Base-by-base conservation (phyloP, 2,113 vertebrate species). In the Takifugu flavidus region DNA sequence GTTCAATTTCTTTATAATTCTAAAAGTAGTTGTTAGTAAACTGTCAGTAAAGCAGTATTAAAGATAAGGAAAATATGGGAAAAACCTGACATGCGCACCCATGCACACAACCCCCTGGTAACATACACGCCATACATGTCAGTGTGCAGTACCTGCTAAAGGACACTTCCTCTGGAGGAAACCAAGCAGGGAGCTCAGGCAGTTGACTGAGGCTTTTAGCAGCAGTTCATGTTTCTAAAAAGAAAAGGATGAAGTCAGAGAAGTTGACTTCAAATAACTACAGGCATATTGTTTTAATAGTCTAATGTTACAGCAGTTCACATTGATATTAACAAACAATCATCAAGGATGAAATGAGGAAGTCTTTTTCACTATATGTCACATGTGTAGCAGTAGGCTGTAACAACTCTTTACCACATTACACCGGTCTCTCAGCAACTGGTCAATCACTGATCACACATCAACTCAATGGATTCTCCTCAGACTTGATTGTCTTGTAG, bases 201-300 rank as follows among this genome's bases (percentile, higher is more conserved):
- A 98, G 80, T 90, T 90, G 65, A 94, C 86, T 43, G 94, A 90
- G 0, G 90, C 88, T 65, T 87, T 90, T 50, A 94, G 88, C 70
- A 98, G 65, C 51, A 93, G 58, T 47, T 94, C 86, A 15, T 97
- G 91, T 74, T 93, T 96, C 96, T 99, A 85, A 66, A 64, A 20
- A 20, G 20, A 20, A 62, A 51, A 67, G 44, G 72, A 70, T 27
- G 44, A 15, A 15, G 5, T 4, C 0, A 13, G 27, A 4, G 12
- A 53, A 75, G 13, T 49, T 25, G 31, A 11, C 4, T 49, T 62
- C 39, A 59, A 56, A 64, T 7, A 57, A 53, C 57, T 47, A 2
- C 49, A 58, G 39, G 49, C 45, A 10, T 54, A 0, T 57, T 58
- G 56, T 72, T 45, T 59, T 15, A 53, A 49, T 10, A 51, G 4